Base-by-base conservation (phyloP, 53 echinoderm and acorn worm species). In the Arbacia lixula region DNA sequence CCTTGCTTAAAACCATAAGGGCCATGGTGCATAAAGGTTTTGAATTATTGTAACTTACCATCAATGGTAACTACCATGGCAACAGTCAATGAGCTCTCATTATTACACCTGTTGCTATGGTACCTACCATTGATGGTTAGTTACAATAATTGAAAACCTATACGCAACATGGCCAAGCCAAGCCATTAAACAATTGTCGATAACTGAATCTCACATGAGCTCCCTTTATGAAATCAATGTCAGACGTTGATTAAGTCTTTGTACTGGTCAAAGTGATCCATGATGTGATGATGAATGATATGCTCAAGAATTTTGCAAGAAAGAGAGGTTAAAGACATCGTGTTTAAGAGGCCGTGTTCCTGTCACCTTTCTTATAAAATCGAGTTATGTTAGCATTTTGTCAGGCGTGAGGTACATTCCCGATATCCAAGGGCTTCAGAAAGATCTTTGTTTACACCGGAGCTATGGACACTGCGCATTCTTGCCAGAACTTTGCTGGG, bases 221-320 rank as follows among this genome's bases (percentile, higher is more conserved):
- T 53, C 6, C 68, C 31, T 24, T 0, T 14, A 12, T 71, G 71
- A 52, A 84, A 84, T 6, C 85, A 68, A 53, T 84, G 85, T 33
- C 69, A 71, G 11, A 67, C 40, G 24, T 84, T 32, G 4, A 46
- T 36, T 2, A 84, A 39, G 25, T 68, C 65, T 3, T 71, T 50
- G 28, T 53, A 51, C 3, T 53, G 12, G 36, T 63, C 68, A 17
- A 69, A 84, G n/a, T 69, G 85, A 1, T 19, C 2, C 85, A 84
- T 84, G 55, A 84, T 68, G 27, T 84, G 71, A 16, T 72, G 71
- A 30, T 85, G 85, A 0, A 85, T 32, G n/a, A 71, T 85, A 57
- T 85, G 43, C 67, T 85, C 85, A 1, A 85, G 41, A 2, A 73
- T 65, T 20, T 85, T 85, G 31, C 85, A 85, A 56, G 72, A 56